These are phyloP conservation scores for Ariopsis seemanni DNA, from an alignment of 2,113 vertebrate species.

Conservation along the genomic window DNA sequence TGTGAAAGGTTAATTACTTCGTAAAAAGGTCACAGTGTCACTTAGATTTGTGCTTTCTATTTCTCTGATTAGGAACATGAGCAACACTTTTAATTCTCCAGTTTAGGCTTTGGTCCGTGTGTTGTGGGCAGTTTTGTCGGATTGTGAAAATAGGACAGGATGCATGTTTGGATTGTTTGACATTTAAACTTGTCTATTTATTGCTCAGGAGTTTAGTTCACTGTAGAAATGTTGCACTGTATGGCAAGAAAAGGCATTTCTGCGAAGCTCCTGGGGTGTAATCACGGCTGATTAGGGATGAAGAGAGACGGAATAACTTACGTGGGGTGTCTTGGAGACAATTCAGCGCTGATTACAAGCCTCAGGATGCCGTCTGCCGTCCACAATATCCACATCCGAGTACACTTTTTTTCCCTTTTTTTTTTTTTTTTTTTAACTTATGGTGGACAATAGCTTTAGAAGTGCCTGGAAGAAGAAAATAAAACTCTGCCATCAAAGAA, in stretches of 20 bases:
- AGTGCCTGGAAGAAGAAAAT: neutral
- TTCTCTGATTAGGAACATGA: slow-evolving; percentile 71
- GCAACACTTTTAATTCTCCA: slow-evolving; percentile 61
- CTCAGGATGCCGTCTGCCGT: slow-evolving; percentile 36
- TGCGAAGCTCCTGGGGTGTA: slow-evolving; percentile 63
- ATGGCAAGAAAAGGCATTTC: slow-evolving; percentile 78
- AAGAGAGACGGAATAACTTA: slow-evolving; percentile 53
- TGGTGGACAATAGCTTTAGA: slow-evolving; percentile 21
- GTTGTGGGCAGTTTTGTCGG: slow-evolving; percentile 50
- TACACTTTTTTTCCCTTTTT: neutral
- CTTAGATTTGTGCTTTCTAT: slow-evolving; percentile 68
- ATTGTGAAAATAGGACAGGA: slow-evolving; percentile 52
- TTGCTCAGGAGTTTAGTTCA: slow-evolving; percentile 50
- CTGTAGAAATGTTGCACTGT: slow-evolving; percentile 63
- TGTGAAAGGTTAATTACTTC: slow-evolving; percentile 71
- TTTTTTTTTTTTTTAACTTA: neutral
- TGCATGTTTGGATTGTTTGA: slow-evolving; percentile 54
- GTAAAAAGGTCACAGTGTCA: slow-evolving; percentile 65
- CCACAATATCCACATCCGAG: slow-evolving; percentile 20
- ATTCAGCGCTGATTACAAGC: slow-evolving; percentile 44
- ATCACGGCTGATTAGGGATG: slow-evolving; percentile 68
- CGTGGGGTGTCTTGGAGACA: slow-evolving; percentile 23
- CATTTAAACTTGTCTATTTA: slow-evolving; percentile 61
- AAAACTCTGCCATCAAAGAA: slow-evolving; percentile 3
- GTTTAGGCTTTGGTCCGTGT: slow-evolving; percentile 66